Conservation (phyloP, 2,888 invertebrate genomes). For the Geophilus truncorum region DNA sequence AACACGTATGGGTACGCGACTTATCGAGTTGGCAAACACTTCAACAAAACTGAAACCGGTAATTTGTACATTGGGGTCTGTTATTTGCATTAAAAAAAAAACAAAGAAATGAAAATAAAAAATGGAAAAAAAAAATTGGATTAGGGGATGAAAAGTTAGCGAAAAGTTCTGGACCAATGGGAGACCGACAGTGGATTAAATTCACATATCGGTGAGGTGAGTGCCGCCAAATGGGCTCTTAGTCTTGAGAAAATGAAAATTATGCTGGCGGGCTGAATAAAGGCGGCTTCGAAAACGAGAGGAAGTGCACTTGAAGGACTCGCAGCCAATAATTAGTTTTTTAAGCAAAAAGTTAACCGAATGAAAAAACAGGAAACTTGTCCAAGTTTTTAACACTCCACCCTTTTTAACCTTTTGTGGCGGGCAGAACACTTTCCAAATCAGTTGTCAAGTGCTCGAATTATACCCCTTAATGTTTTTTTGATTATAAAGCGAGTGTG, state of each 20-base stretch:
- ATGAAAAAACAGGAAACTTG: neutral
- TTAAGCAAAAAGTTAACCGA: neutral
- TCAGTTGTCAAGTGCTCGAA: neutral
- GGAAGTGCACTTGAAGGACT: slow-evolving; percentile 6
- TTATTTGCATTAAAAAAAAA: too few species aligned
- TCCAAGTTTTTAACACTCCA: neutral
- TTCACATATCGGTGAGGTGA: neutral
- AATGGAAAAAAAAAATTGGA: too few species aligned
- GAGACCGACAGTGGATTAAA: neutral
- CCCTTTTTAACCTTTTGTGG: neutral
- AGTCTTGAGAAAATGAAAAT: neutral
- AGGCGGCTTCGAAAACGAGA: neutral
- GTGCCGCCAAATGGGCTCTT: neutral
- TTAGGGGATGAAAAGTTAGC: too few species aligned
- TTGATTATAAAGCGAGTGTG: neutral
- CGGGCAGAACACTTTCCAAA: neutral
- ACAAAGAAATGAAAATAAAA: too few species aligned
- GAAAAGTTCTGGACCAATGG: neutral
- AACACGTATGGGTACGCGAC: slow-evolving; percentile 3
- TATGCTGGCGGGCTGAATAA: neutral
- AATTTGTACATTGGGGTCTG: too few species aligned
- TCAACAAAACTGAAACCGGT: neutral
- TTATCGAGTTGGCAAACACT: slow-evolving; percentile 5
- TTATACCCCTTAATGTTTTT: neutral
- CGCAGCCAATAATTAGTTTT: slow-evolving; percentile 1